Base-by-base conservation (phyloP, 92 coral and sea anemone species). In the Phenganax subtilis region DNA sequence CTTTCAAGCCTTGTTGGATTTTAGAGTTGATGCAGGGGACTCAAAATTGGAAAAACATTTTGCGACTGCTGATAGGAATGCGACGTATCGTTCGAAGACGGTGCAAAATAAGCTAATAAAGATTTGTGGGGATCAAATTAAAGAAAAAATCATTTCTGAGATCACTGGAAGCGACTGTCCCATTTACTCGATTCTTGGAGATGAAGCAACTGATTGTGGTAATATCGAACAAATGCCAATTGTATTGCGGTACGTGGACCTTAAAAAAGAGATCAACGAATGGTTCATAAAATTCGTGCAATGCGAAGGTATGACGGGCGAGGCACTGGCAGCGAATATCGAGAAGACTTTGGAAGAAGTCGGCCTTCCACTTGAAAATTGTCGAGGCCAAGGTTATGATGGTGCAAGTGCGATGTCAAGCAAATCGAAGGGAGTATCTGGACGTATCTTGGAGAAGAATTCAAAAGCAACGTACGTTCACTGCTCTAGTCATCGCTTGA, bases 211-310 rank as follows among this genome's bases (percentile, higher is more conserved):
- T 12, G 63, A 57, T 57, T 11, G 12, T 57, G 63, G 63, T 11
- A 57, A n/a, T 57, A n/a, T 57, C 63, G 63, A 57, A 57, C 63
- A 57, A 57, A 57, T 57, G 63, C 63, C 63, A 57, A 57, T n/a
- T 57, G 63, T 57, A 12, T 57, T 12, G 63, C 63, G 63, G 3
- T 57, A 57, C 8, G 63, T 57, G 17, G 63, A 57, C 63, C 17
- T n/a, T 12, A 57, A 57, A 12, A 57, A 57, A 57, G 63, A 57
- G 17, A 57, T 57, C 17, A 57, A 57, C 3, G 0, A 37, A 37
- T 0, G 63, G 12, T 57, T 57, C 17, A 57, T 57, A 11, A 57
- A 57, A n/a, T 57, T 11, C 63, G 63, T 57, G 63, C 15, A 57
- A n/a, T 57, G 63, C 63, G 15, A 57, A 57, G 63, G 63, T 11